Evolutionary conservation across 1,140 invertebrate genomes (phyloP), one percentile per base, ranked within the genome.

Genomic region (Drosophila insularis): DNA sequence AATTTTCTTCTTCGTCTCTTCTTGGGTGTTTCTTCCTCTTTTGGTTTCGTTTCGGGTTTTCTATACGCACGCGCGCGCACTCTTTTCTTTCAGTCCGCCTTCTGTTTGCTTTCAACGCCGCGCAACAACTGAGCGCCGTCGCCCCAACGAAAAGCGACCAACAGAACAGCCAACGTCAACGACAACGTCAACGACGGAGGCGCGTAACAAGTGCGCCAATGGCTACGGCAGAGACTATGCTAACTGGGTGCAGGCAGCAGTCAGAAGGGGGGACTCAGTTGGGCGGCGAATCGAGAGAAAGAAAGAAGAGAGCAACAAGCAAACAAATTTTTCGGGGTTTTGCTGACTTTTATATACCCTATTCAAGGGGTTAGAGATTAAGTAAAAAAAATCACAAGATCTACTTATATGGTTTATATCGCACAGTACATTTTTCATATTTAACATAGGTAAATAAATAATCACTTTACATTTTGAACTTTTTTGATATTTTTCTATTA

Each of bases 151-250:
- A 27, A 27, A 27, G 63, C 72, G 68, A 77, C 68, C 81, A 74
- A 71, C 67, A 81, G 66, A 86, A 77, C 77, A 43, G 69, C 68
- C 50, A 68, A 71, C 67, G 67, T 68, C 70, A 68, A 61, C 72
- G 67, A 17, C 71, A 43, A 43, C 75, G 61, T 64, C 27, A 27
- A 27, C 68, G 62, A 69, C 76, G 66, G 55, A 72, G 63, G 40
- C 78, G 78, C 80, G 82, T 81, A 86, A 86, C 81, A 86, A 86
- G 81, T 86, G 82, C 76, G 81, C 71, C 63, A 69, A 43, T 46
- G 58, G 64, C 71, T 69, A 56, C 60, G 56, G 55, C 58, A 37
- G 54, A 64, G 17, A 27, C 59, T 35, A 19, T 8, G 27, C 5
- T 5, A 27, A 17, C 13, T 11, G 37, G 60, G 14, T 21, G 50